Evolutionary conservation across 1,140 invertebrate genomes (phyloP).

Genomic region (Formica exsecta): DNA sequence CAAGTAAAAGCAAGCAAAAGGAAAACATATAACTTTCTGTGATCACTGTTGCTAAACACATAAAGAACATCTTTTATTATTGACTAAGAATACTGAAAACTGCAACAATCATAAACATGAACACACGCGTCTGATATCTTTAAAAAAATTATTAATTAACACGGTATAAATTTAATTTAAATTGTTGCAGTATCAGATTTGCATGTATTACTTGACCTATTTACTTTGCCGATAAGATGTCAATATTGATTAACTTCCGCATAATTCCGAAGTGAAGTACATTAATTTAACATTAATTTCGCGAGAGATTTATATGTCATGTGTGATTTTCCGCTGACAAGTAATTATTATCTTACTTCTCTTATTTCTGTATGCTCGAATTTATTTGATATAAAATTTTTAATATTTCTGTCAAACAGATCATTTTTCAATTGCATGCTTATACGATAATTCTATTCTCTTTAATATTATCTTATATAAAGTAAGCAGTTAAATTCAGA

Average conservation of each 20-base stretch:
- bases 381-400: conserved; percentile 16
- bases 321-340: not conserved
- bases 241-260: not conserved
- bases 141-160: not conserved
- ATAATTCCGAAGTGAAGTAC: not conserved
- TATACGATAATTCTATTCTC: not conserved
- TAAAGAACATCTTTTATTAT: too few species aligned
- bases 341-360: not conserved
- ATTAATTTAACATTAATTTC: not conserved
- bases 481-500: not conserved
- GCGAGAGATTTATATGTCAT: not conserved
- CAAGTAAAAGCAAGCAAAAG: not conserved
- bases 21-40: not conserved
- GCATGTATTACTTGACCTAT: not conserved
- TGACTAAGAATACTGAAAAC: not conserved
- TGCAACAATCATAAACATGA: not conserved
- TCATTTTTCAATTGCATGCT: not conserved
- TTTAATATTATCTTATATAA: not conserved
- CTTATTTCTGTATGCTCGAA: not conserved
- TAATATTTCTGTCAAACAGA: not conserved
- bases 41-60: not conserved
- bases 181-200: not conserved
- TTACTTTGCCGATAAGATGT: not conserved
- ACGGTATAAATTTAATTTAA: not conserved
- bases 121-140: not conserved